Percentiles rank a stretch among this genome's conserved stretches.
Evolutionary conservation across 2,888 invertebrate genomes (phyloP).

Genomic region (Drosophila pegasa): DNA sequence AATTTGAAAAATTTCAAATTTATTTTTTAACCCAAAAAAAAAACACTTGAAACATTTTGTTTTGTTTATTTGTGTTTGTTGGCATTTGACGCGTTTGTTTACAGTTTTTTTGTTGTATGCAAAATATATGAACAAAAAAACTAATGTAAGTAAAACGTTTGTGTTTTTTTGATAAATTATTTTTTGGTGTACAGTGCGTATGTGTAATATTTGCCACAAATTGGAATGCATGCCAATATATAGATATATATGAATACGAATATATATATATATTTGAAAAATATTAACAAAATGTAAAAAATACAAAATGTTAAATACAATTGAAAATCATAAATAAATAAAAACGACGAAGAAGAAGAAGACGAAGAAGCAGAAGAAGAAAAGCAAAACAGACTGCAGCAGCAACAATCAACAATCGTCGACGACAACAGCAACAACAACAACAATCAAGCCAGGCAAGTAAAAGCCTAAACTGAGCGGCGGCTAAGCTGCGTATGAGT

Average conservation of each 20-base stretch:
- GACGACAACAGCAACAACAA: conserved; percentile 1
- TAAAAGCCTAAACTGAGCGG: conserved; percentile 30
- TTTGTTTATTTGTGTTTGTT: background rate
- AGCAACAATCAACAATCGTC: conserved; percentile 4
- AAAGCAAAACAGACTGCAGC: background rate
- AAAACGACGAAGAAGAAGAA: background rate
- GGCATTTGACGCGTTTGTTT: conserved; percentile 16
- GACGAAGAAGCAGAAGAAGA: too few species aligned
- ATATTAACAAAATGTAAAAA: background rate
- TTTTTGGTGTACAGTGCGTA: conserved; percentile 69
- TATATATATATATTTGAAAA: background rate
- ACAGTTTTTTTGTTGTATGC: conserved; percentile 3
- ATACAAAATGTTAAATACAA: conserved; percentile 7
- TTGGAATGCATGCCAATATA: conserved; percentile 13
- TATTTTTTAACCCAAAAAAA: conserved; percentile 1
- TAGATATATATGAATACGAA: background rate
- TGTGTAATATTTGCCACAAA: conserved; percentile 51
- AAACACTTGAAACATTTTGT: conserved; percentile 7
- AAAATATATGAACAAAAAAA: background rate
- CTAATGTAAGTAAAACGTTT: conserved; percentile 1
- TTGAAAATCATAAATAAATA: background rate
- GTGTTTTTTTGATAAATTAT: conserved; percentile 43
- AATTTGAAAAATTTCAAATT: too few species aligned
- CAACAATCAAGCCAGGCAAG: conserved; percentile 56
- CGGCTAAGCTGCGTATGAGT: conserved; percentile 64